phyloP scores from a whole-genome alignment of 2,797 vertebrate genomes.

The Distichodus sexfasciatus region DNA sequence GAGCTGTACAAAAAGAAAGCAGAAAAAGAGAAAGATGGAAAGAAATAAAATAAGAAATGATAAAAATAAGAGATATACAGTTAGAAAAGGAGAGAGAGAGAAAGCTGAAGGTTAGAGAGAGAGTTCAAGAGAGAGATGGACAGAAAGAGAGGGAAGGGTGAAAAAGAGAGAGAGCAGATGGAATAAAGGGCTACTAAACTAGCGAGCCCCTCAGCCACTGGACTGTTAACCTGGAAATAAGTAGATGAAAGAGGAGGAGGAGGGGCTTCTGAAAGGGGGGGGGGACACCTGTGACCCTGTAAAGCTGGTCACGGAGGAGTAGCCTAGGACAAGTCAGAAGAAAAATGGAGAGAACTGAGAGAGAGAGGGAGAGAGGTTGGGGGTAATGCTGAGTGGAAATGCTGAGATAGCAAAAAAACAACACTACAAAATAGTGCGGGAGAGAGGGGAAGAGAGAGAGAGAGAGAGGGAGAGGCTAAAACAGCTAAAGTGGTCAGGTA shows the following conservation, averaged over 20 bases:
- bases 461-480: conserved; percentile 4
- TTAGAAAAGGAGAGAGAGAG: too few species aligned
- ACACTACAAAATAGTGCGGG: conserved; percentile 32
- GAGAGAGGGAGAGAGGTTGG: background rate
- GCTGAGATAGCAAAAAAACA: conserved; percentile 50
- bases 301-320: conserved; percentile 66
- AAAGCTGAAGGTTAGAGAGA: too few species aligned
- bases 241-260: conserved; percentile 45
- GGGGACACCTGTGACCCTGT: conserved; percentile 62
- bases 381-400: conserved; percentile 16
- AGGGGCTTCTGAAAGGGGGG: conserved; percentile 43
- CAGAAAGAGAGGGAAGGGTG: too few species aligned
- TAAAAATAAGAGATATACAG: too few species aligned
- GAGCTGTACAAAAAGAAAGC: too few species aligned
- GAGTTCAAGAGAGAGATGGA: too few species aligned
- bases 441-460: conserved; percentile 1
- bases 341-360: conserved; percentile 61
- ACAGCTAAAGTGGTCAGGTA: conserved; percentile 20
- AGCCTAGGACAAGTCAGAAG: conserved; percentile 54
- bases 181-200: conserved; percentile 62
- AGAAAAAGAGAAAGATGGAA: too few species aligned
- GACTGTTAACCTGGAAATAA: conserved; percentile 64
- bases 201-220: conserved; percentile 62
- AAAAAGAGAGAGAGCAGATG: too few species aligned
- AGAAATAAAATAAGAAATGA: too few species aligned